A percentile compares a stretch with the other conserved stretches of the same genome.
These are phyloP conservation scores for Oreocharis arfaki DNA, from an alignment of 2,113 vertebrate species.

Conservation along the genomic window DNA sequence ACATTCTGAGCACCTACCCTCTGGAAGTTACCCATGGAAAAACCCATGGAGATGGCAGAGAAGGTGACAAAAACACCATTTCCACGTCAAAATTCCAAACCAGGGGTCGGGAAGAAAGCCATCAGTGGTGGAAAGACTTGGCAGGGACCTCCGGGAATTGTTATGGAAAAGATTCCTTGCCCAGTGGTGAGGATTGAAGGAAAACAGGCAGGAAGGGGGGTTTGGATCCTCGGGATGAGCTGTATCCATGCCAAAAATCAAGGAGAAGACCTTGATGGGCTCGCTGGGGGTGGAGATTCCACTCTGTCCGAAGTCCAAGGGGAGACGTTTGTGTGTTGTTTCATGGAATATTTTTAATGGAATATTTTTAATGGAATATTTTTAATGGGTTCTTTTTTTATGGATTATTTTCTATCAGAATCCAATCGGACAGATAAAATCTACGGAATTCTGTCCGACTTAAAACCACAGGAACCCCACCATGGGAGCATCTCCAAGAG, in stretches of 20 bases:
- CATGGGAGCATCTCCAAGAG: not conserved
- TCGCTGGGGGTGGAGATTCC: not conserved
- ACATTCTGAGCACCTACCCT: rapidly evolving
- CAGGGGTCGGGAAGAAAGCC: not conserved
- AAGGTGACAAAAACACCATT: not conserved
- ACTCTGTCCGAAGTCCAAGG: not conserved
- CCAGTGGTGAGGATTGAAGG: not conserved
- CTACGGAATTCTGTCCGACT: not conserved
- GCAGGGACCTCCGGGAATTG: not conserved
- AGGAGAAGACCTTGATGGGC: not conserved
- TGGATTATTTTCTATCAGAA: rapidly evolving
- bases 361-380: not conserved
- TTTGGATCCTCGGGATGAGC: not conserved
- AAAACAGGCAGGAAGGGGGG: not conserved
- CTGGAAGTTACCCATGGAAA: not conserved
- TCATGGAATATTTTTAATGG: not conserved
- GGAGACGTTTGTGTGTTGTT: not conserved
- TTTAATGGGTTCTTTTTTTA: not conserved
- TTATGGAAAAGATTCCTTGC: not conserved
- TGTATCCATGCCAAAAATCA: not conserved
- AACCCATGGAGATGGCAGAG: not conserved
- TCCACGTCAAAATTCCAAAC: not conserved
- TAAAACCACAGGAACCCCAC: not conserved
- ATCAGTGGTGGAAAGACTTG: not conserved
- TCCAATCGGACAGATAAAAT: too few relatives aligned